Base-by-base conservation (phyloP, 2,113 vertebrate species). In the Ochotona curzoniae region DNA sequence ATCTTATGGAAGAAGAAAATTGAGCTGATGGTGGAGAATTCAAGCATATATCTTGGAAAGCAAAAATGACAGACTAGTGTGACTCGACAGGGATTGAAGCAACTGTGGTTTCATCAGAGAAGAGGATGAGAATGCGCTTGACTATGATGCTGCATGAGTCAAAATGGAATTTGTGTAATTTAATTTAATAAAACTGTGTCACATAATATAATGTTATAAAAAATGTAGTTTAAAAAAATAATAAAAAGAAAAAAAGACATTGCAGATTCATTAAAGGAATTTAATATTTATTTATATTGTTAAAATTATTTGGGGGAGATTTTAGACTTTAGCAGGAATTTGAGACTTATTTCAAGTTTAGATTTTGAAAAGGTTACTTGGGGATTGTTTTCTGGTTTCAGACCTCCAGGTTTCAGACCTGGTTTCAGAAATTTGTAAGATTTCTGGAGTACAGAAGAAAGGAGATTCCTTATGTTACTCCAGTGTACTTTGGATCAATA, bases 281-380 rank as follows among this genome's bases (percentile, higher is more conserved):
- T 44, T 44, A 44, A 44, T 44, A 44, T 44, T 44, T 6, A 44
- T 44, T 44, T 44, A 87, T 63, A 47, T n/a, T 73, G 12, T 32
- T 66, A 90, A 74, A 66, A 75, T 69, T 87, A 76, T 54, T 82
- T 87, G 13, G 47, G 70, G 30, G 20, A 44, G 2, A 84, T 85
- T 86, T 47, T 30, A 66, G 32, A 66, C 23, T 81, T 67, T 73
- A 28, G 13, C 17, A 86, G 86, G 12, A 28, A 76, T 74, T 74
- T 60, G 78, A 51, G 54, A 89, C 80, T 69, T 76, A 69, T 0
- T 57, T 32, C 18, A 85, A 80, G 64, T 73, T 35, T 74, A 67
- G 76, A 47, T 92, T 89, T 69, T 54, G 49, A 93, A 85, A 86
- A 20, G 51, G 49, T 11, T 85, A 30, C 17, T 81, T 75, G 44